Conservation (phyloP, 2,888 invertebrate species). For the Nineta flava region DNA sequence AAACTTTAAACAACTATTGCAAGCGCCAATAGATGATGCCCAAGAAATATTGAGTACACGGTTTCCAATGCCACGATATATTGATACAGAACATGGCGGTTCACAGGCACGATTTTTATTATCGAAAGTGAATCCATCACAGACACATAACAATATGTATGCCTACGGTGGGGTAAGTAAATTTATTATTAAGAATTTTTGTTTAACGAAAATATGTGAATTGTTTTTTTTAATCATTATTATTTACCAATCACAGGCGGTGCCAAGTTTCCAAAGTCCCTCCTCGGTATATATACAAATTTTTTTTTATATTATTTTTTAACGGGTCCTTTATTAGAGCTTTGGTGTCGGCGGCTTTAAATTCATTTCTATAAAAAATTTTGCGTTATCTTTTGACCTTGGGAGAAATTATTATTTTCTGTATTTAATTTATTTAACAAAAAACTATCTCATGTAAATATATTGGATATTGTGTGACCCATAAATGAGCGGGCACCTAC, state of each 20-base stretch:
- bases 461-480: too few relatives aligned
- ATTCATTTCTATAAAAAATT: too few relatives aligned
- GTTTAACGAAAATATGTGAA: conserved; percentile 4
- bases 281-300: too few relatives aligned
- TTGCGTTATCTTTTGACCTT: too few relatives aligned
- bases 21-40: conserved; percentile 94
- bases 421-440: too few relatives aligned
- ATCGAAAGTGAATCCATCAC: conserved; percentile 99
- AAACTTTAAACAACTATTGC: conserved; percentile 88
- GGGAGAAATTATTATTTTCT: too few relatives aligned
- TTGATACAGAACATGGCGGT: conserved; percentile 98
- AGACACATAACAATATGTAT: conserved; percentile 99
- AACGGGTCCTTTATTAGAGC: background rate
- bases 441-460: too few relatives aligned
- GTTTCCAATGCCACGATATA: conserved; percentile 97
- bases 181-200: conserved; percentile 8
- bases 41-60: conserved; percentile 89
- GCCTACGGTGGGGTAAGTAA: conserved; percentile 78
- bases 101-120: conserved; percentile 97
- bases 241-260: background rate
- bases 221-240: background rate
- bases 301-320: conserved; percentile 1
- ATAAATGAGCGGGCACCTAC: too few relatives aligned
- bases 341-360: too few relatives aligned
- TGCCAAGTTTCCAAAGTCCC: background rate